These are phyloP conservation scores for Scaptomyza caliginosa DNA, from an alignment of 2,888 invertebrate genomes.

Conservation along the genomic window DNA sequence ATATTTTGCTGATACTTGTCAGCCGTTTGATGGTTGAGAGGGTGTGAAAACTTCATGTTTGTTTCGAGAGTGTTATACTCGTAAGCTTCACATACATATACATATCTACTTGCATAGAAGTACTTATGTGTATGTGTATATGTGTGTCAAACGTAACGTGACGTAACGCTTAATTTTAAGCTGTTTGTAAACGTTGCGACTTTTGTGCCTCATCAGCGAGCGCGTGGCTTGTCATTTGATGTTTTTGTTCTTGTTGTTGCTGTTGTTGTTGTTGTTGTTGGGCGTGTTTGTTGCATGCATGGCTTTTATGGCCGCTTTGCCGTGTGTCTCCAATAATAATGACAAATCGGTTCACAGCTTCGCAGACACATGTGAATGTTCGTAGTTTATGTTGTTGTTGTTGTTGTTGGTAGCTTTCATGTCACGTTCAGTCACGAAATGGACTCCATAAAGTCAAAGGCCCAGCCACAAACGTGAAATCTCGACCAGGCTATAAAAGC, in stretches of 20 bases:
- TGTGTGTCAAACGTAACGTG: neutral
- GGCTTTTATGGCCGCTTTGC: conserved; percentile 46
- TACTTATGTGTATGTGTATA: neutral
- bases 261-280: conserved; percentile 19
- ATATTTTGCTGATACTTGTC: neutral
- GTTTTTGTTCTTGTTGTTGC: conserved; percentile 7
- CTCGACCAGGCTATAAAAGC: conserved; percentile 67
- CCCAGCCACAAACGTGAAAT: conserved; percentile 69
- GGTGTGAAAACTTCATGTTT: conserved; percentile 1
- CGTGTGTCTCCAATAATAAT: conserved; percentile 72
- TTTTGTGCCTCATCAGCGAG: conserved; percentile 45
- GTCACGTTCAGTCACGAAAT: conserved; percentile 67
- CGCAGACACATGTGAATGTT: conserved; percentile 3
- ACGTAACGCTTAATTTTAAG: conserved; percentile 45
- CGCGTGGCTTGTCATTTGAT: conserved; percentile 28
- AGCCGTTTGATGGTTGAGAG: conserved; percentile 5
- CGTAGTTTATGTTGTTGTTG: neutral
- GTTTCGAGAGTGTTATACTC: neutral
- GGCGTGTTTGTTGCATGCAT: conserved; percentile 21
- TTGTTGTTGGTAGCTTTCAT: conserved; percentile 50
- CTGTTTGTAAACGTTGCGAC: conserved; percentile 68
- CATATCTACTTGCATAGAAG: neutral
- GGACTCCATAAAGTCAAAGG: conserved; percentile 73
- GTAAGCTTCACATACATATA: neutral
- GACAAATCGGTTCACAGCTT: conserved; percentile 72